Percentiles rank a stretch among this genome's conserved stretches.
Conservation (phyloP, 2,888 invertebrate genomes). For the Archaeoteleia sp. region DNA sequence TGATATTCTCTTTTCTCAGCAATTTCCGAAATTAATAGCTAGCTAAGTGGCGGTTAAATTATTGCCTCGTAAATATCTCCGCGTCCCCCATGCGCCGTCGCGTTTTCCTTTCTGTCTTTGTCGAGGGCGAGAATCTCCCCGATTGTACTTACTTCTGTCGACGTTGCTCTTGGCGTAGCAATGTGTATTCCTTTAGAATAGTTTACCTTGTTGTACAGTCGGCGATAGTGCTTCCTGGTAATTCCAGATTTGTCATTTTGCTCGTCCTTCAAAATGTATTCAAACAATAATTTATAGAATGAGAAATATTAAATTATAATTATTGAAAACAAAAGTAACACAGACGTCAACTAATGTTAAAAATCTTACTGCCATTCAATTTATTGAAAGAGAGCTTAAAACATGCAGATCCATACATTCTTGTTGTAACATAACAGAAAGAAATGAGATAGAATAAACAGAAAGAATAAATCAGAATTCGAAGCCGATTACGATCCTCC, state of each 20-base stretch:
- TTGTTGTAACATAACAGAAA: no score
- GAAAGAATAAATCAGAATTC: no score
- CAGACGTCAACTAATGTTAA: no score
- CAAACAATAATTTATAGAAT: no score
- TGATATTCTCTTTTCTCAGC: slow-evolving; percentile 71
- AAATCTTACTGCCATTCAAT: no score
- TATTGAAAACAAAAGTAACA: no score
- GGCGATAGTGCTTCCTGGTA: background rate
- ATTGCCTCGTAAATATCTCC: slow-evolving; percentile 75
- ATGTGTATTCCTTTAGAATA: slow-evolving; percentile 9
- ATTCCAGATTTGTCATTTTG: background rate
- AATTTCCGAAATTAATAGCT: slow-evolving; percentile 74
- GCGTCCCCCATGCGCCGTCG: slow-evolving; percentile 63
- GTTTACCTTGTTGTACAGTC: slow-evolving; percentile 10
- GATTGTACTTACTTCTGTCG: slow-evolving; percentile 47
- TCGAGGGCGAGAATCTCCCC: slow-evolving; percentile 46
- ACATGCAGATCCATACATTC: no score
- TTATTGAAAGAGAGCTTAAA: no score
- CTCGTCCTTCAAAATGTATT: background rate
- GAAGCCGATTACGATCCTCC: no score
- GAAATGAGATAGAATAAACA: no score
- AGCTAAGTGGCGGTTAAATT: slow-evolving; percentile 75
- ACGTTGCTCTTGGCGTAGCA: slow-evolving; percentile 21
- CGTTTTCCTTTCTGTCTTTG: slow-evolving; percentile 59
- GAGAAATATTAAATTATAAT: no score